Percentiles rank a stretch among this genome's conserved stretches.
These are phyloP conservation scores for Nycticorax nycticorax DNA, from an alignment of 2,113 vertebrate species.

Conservation along the genomic window DNA sequence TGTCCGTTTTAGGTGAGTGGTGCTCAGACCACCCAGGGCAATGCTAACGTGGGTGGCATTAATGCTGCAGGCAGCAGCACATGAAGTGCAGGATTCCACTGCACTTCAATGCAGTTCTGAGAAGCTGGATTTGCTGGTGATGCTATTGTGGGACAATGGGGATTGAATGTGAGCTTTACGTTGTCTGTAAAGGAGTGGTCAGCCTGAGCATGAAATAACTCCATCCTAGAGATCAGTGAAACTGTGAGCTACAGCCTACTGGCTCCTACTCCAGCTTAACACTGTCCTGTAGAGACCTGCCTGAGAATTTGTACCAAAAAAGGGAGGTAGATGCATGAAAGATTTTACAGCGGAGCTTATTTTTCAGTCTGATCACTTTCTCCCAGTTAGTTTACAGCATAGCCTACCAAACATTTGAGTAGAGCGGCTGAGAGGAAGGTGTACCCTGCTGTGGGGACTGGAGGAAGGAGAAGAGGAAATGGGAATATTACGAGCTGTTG, in stretches of 20 bases:
- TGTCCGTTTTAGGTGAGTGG: neutral
- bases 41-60: neutral
- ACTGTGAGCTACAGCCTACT: neutral
- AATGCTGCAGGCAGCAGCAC: no score
- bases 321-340: neutral
- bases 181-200: neutral
- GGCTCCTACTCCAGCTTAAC: neutral
- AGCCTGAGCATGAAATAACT: neutral
- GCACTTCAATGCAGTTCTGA: neutral
- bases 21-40: neutral
- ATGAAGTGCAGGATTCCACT: neutral
- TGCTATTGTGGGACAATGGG: neutral
- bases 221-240: neutral
- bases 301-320: neutral
- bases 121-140: neutral
- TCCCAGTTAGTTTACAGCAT: neutral
- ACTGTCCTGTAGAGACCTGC: neutral
- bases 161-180: neutral
- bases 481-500: neutral
- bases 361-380: neutral
- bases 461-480: neutral
- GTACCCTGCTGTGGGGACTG: neutral
- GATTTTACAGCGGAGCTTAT: neutral
- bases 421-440: neutral
- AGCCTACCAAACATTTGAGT: neutral